These are phyloP conservation scores for Silurus meridionalis DNA, from an alignment of 2,113 vertebrate genomes.

Conservation along the genomic window DNA sequence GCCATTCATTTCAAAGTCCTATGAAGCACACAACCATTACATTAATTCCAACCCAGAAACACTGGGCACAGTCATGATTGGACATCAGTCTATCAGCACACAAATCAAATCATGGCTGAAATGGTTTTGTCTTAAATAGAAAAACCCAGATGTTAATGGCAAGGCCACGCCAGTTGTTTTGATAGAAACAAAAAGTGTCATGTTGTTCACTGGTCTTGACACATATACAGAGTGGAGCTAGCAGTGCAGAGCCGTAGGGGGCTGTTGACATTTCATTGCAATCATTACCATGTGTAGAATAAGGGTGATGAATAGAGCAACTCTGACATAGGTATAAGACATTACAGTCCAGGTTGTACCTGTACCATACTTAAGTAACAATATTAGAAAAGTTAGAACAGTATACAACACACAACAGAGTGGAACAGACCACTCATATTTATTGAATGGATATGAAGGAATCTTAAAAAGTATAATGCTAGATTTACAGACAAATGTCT, in stretches of 20 bases:
- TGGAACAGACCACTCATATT: not conserved
- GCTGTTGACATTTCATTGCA: constrained; percentile 40
- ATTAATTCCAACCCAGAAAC: not conserved
- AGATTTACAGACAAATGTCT: not conserved
- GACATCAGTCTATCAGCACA: not conserved
- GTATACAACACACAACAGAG: not conserved
- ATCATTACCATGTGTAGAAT: not conserved
- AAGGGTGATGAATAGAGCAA: constrained; percentile 7
- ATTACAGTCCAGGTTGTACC: not conserved
- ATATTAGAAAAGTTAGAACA: not conserved
- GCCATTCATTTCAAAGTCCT: constrained; percentile 94
- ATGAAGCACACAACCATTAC: constrained; percentile 14
- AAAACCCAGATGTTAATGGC: not conserved
- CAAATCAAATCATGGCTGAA: not conserved
- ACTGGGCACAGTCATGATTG: not conserved
- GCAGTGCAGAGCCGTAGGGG: not conserved
- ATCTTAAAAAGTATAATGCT: not conserved
- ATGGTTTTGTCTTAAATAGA: not conserved
- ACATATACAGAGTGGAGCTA: not conserved
- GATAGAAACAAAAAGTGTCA: not conserved
- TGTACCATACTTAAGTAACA: not conserved
- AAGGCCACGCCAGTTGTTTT: not conserved
- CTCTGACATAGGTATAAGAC: not conserved
- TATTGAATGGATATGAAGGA: not conserved
- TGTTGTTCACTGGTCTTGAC: not conserved